phyloP scores from a whole-genome alignment of 2,797 vertebrate genomes.

The Psittacula derbiana region DNA sequence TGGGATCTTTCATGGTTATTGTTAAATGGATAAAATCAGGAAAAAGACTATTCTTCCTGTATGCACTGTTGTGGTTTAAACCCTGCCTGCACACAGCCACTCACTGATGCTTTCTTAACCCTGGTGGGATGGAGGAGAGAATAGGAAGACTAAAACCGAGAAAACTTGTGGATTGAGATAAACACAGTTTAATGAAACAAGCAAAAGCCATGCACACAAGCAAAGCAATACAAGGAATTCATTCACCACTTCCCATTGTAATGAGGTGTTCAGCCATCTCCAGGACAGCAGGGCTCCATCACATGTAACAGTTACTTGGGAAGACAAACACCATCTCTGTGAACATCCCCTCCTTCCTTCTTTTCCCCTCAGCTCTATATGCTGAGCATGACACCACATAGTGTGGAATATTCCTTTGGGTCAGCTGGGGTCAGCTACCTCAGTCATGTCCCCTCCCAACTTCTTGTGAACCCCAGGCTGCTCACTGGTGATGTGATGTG shows the following conservation, averaged over 20 bases:
- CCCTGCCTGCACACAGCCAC: accelerated
- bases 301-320: accelerated
- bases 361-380: not conserved
- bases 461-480: not conserved
- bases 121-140: not conserved
- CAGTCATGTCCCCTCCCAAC: not conserved
- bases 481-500: too few relatives aligned
- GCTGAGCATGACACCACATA: not conserved
- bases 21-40: not conserved
- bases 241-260: too few relatives aligned
- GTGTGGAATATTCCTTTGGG: not conserved
- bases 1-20: not conserved
- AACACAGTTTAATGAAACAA: too few relatives aligned
- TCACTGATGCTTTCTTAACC: not conserved
- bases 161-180: too few relatives aligned
- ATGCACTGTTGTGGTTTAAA: not conserved
- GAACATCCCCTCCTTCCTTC: not conserved
- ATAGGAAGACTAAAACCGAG: not conserved
- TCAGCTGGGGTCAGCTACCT: not conserved
- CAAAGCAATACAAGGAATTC: too few relatives aligned
- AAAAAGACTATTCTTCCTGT: not conserved
- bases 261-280: too few relatives aligned
- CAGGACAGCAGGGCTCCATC: not conserved
- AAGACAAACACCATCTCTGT: not conserved
- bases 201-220: too few relatives aligned